Evolutionary conservation across 2,797 vertebrate genomes (phyloP), one percentile per base, ranked within the genome.

Genomic region (Hydrophis major): DNA sequence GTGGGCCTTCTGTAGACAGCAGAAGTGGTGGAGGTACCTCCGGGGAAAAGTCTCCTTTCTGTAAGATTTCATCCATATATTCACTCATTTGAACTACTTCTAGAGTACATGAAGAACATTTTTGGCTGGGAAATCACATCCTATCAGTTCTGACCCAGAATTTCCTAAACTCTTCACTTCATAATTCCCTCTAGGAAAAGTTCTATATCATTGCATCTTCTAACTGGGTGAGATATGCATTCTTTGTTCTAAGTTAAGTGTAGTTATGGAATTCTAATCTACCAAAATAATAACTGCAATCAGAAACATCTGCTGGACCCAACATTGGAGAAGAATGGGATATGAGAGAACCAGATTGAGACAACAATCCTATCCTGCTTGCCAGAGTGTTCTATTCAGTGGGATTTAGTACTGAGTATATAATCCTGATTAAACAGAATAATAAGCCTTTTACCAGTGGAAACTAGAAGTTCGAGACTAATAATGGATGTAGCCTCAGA

Each of bases 61-160:
- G 18, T 47, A 32, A 61, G 66, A 92, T 69, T 32, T 89, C 69
- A 59, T 91, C 57, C 50, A 90, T 90, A 87, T 91, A 66, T 69
- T 57, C 88, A 83, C 27, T 22, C 56, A 28, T 57, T 88, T 55
- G 50, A n/a, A 86, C 25, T 27, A 13, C 10, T 86, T 37, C 32
- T 32, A 8, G 90, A 27, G n/a, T 13, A 50, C 12, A 83, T 28
- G 27, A 22, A 20, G 74, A 83, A 6, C 4, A 59, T 8, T 83
- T 90, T 87, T 63, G 20, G 56, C 18, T 57, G 22, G 60, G 55
- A 74, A 93, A 87, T 89, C 53, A 22, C 50, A 63, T 86, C 87
- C 28, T n/a, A 27, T 16, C 14, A 47, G 57, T 37, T 14, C 42
- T 13, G 32, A 59, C 27, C 6, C 13, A 56, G 25, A 25, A n/a